These are phyloP conservation scores for Stratiomys singularior DNA, from an alignment of 2,888 invertebrate species.

Conservation along the genomic window DNA sequence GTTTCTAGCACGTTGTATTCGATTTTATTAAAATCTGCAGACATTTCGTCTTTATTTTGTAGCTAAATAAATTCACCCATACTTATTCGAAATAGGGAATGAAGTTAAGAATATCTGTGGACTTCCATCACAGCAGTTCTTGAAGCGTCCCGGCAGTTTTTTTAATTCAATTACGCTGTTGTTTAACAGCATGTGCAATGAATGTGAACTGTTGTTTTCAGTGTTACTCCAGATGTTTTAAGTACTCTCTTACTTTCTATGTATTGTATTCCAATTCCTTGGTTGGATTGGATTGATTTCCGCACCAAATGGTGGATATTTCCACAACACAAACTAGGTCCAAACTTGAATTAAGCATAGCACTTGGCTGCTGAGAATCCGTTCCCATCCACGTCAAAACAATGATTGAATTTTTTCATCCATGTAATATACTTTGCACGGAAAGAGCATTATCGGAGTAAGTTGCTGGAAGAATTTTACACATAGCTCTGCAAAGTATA, in stretches of 20 bases:
- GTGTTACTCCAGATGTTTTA: constrained; percentile 68
- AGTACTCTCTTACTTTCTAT: constrained; percentile 78
- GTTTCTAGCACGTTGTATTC: too few species aligned
- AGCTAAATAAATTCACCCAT: too few species aligned
- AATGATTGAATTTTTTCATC: constrained; percentile 77
- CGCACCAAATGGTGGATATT: constrained; percentile 87
- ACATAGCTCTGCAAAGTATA: constrained; percentile 69
- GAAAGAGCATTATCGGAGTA: constrained; percentile 72
- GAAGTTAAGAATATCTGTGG: too few species aligned
- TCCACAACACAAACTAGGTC: constrained; percentile 97
- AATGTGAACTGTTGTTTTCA: constrained; percentile 76
- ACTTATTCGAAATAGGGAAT: too few species aligned
- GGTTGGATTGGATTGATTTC: constrained; percentile 88
- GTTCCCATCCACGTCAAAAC: constrained; percentile 82
- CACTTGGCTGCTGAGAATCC: constrained; percentile 75
- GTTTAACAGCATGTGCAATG: too few species aligned
- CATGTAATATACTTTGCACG: constrained; percentile 69
- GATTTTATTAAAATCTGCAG: too few species aligned
- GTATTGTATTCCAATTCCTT: constrained; percentile 82
- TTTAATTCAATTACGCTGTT: too few species aligned
- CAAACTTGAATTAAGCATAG: constrained; percentile 93
- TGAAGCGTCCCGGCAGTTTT: too few species aligned
- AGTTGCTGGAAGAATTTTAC: constrained; percentile 81
- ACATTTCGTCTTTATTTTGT: too few species aligned
- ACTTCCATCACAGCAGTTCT: too few species aligned